A percentile compares a stretch with the other conserved stretches of the same genome.
These are phyloP conservation scores for Cephus spinipes DNA, from an alignment of 2,888 invertebrate genomes.

Conservation along the genomic window DNA sequence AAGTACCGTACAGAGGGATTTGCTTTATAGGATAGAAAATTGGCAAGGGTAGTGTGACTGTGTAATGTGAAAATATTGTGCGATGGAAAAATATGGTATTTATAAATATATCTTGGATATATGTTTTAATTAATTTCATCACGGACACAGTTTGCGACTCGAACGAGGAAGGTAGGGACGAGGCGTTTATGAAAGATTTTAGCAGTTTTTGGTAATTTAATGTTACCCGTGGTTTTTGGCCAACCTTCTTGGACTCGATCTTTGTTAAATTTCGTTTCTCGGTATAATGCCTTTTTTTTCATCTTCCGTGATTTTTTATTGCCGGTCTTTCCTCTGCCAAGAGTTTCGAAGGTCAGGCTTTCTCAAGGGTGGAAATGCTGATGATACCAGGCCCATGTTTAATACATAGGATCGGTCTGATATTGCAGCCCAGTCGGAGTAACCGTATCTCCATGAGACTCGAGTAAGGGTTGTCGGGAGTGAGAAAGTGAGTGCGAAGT, in stretches of 20 bases:
- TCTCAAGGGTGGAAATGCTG: conserved; percentile 22
- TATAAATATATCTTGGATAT: neutral
- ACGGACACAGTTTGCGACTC: neutral
- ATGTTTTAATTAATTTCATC: neutral
- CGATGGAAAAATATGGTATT: neutral
- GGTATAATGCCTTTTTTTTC: neutral
- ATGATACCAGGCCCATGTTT: conserved; percentile 52
- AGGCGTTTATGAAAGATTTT: neutral
- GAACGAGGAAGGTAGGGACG: neutral
- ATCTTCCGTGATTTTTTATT: neutral
- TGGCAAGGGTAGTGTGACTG: neutral
- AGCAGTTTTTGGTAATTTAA: no score
- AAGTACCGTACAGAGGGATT: neutral
- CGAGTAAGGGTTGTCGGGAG: neutral
- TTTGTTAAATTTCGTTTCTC: neutral
- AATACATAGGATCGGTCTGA: conserved; percentile 60
- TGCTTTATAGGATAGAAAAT: neutral
- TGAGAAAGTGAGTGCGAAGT: conserved; percentile 55
- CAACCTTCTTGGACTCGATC: neutral
- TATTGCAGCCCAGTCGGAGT: conserved; percentile 45
- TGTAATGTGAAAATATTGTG: neutral
- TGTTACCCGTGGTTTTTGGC: no score
- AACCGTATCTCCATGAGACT: conserved; percentile 58
- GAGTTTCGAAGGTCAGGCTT: conserved; percentile 13
- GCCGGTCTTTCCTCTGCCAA: neutral